A percentile compares a stretch with the other conserved stretches of the same genome.
Evolutionary conservation across 2,797 vertebrate genomes (phyloP).

Genomic region (Spondyliosoma cantharus): DNA sequence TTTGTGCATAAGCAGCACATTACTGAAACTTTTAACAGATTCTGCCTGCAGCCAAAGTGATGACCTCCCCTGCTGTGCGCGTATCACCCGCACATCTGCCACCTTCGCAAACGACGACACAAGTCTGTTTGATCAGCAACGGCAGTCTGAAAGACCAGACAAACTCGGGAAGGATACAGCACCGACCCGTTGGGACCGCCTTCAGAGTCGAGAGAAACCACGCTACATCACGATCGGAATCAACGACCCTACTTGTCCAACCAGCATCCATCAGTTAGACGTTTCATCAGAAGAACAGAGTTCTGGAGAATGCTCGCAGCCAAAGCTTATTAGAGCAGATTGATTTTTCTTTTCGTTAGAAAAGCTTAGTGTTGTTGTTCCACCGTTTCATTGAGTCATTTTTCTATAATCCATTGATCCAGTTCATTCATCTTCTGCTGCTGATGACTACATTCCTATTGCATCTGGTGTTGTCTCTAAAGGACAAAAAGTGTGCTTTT

Average conservation of each 20-base stretch:
- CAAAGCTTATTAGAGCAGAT: neutral
- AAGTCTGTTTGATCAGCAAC: constrained; percentile 69
- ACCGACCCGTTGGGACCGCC: constrained; percentile 26
- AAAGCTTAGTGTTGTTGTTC: neutral
- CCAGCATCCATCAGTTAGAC: constrained; percentile 16
- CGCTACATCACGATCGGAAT: constrained; percentile 29
- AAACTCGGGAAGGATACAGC: constrained; percentile 49
- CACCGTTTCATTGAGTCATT: neutral
- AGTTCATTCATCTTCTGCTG: neutral
- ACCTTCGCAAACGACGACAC: constrained; percentile 67
- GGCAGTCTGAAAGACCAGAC: constrained; percentile 48
- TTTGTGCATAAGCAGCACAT: constrained; percentile 74
- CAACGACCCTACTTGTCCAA: constrained; percentile 28
- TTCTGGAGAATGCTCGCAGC: constrained; percentile 1
- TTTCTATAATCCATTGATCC: constrained; percentile 13
- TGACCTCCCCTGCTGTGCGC: constrained; percentile 73
- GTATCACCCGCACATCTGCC: constrained; percentile 75
- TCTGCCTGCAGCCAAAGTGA: constrained; percentile 73
- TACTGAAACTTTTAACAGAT: constrained; percentile 75
- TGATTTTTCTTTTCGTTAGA: neutral
- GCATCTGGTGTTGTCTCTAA: neutral
- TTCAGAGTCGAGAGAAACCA: constrained; percentile 16
- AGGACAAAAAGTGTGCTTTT: constrained; percentile 14
- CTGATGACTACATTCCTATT: neutral
- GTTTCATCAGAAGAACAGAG: constrained; percentile 26